Conservation (phyloP, 2,113 vertebrate genomes). For the Perca flavescens region DNA sequence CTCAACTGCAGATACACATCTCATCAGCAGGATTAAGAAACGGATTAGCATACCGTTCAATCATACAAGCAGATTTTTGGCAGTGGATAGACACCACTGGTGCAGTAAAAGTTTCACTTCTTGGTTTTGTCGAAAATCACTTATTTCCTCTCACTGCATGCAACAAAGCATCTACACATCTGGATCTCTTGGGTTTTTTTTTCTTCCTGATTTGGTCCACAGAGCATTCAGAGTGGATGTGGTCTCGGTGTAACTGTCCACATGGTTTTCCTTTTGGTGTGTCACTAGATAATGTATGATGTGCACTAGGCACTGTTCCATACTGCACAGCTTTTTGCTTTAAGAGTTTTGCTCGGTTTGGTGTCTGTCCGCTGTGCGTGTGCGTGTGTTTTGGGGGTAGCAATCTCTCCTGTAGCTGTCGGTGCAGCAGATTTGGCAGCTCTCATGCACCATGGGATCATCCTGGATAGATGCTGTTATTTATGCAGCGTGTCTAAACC, state of each 20-base stretch:
- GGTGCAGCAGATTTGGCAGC: conserved; percentile 70
- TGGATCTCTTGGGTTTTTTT: not conserved
- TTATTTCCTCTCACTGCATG: not conserved
- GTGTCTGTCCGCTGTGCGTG: not conserved
- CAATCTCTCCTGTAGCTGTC: conserved; percentile 50
- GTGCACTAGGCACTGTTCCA: conserved; percentile 17
- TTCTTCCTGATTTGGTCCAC: conserved; percentile 1
- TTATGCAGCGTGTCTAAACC: conserved; percentile 78
- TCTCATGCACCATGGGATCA: conserved; percentile 69
- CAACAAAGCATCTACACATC: not conserved
- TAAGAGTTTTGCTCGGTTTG: conserved; percentile 33
- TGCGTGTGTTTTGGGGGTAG: conserved; percentile 10
- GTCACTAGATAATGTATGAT: conserved; percentile 23
- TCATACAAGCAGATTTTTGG: conserved; percentile 23
- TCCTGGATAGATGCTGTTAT: conserved; percentile 73
- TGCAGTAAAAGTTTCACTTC: not conserved
- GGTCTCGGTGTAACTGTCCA: conserved; percentile 6
- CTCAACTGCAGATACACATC: conserved; percentile 49
- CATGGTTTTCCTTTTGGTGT: conserved; percentile 33
- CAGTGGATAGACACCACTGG: not conserved
- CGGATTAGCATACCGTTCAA: conserved; percentile 43
- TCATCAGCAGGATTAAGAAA: conserved; percentile 53
- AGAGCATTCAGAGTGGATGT: not conserved
- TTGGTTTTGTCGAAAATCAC: conserved; percentile 11
- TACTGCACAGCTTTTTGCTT: conserved; percentile 32